Conservation (phyloP, 2,797 vertebrate species). For the Perodicticus potto region DNA sequence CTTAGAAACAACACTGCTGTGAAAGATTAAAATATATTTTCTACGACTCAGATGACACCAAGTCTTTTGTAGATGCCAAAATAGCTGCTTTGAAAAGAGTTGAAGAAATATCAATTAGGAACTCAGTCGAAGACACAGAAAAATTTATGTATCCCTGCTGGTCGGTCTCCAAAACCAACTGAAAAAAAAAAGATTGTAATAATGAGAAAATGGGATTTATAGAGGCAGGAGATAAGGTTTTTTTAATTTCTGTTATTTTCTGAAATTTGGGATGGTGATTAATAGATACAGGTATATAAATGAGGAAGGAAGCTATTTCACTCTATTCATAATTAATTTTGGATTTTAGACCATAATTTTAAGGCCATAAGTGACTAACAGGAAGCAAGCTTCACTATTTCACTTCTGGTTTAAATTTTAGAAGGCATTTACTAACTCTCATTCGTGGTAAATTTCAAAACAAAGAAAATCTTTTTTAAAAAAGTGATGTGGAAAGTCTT, state of each 20-base stretch:
- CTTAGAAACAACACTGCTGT: conserved; percentile 92
- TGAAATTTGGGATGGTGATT: conserved; percentile 86
- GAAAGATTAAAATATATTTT: conserved; percentile 94
- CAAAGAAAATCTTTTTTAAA: conserved; percentile 53
- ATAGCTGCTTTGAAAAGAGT: conserved; percentile 93
- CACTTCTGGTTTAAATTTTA: conserved; percentile 60
- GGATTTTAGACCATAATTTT: conserved; percentile 51
- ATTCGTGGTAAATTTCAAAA: conserved; percentile 45
- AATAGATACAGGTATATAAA: conserved; percentile 80
- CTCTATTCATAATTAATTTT: conserved; percentile 59
- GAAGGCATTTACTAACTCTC: conserved; percentile 27
- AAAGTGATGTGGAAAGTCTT: conserved; percentile 11
- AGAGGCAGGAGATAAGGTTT: conserved; percentile 83
- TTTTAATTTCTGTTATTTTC: conserved; percentile 86
- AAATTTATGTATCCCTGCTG: conserved; percentile 92
- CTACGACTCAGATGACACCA: conserved; percentile 93
- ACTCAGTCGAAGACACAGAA: conserved; percentile 90
- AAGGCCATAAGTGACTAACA: conserved; percentile 51
- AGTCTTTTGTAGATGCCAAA: conserved; percentile 93
- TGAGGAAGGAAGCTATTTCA: conserved; percentile 41
- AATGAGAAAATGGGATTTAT: conserved; percentile 89
- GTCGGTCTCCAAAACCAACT: conserved; percentile 92
- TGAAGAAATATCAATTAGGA: conserved; percentile 94
- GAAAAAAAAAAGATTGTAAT: conserved; percentile 91
- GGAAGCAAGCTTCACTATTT: conserved; percentile 55